These are phyloP conservation scores for Calvadosia cruxmelitensis DNA, from an alignment of 30 jellyfish, hydroid and myxozoan species.

Conservation along the genomic window DNA sequence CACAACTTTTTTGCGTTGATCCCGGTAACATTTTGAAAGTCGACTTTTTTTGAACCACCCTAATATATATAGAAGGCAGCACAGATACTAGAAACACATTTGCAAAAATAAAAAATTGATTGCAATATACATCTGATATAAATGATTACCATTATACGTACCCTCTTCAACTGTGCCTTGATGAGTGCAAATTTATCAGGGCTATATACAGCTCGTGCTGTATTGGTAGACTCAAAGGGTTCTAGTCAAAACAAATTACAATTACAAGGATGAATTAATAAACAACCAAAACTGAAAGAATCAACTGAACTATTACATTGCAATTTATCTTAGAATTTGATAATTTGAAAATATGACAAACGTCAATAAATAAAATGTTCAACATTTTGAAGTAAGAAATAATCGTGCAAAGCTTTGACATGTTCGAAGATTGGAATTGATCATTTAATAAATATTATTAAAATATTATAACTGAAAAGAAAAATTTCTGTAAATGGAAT, in stretches of 20 bases:
- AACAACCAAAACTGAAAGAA: not conserved
- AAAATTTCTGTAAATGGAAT: not conserved
- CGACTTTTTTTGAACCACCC: too few species aligned
- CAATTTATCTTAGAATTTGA: too few species aligned
- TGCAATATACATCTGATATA: too few species aligned
- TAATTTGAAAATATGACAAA: not conserved
- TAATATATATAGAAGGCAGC: too few species aligned
- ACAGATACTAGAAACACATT: too few species aligned
- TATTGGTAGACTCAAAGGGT: slow-evolving; percentile 85
- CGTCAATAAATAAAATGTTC: too few species aligned
- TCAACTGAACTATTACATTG: not conserved
- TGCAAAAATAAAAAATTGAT: too few species aligned
- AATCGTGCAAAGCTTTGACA: not conserved
- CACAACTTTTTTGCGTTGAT: too few species aligned
- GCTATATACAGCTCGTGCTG: slow-evolving; percentile 88
- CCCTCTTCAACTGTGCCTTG: slow-evolving; percentile 57
- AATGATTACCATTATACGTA: slow-evolving; percentile 22
- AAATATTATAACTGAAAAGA: too few species aligned
- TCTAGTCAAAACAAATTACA: slow-evolving; percentile 16
- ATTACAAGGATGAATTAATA: not conserved
- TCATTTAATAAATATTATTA: not conserved
- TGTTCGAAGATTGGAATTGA: not conserved
- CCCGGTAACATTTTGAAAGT: too few species aligned
- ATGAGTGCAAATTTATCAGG: slow-evolving; percentile 27
- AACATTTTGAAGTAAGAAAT: not conserved